A percentile compares a stretch with the other conserved stretches of the same genome.
Conservation (phyloP, 2,888 invertebrate genomes). For the Heliconius aoede region DNA sequence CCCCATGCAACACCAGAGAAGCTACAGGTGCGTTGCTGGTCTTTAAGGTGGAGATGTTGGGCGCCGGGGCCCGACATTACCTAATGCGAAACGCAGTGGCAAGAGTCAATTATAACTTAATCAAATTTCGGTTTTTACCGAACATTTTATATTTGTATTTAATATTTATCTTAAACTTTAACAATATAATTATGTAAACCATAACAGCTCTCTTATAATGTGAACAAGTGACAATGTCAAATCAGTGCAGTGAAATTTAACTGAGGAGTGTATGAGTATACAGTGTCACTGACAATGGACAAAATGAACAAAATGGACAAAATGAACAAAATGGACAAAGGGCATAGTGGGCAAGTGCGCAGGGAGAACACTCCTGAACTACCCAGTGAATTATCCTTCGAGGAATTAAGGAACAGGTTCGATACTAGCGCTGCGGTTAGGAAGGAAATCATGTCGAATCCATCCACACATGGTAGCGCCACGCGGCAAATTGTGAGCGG, state of each 20-base stretch:
- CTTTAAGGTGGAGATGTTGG: too few relatives aligned
- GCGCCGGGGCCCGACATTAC: too few relatives aligned
- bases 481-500: constrained; percentile 80
- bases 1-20: too few relatives aligned
- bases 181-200: constrained; percentile 10
- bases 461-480: constrained; percentile 79
- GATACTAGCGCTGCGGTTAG: constrained; percentile 74
- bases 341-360: constrained; percentile 69
- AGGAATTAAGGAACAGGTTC: constrained; percentile 76
- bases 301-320: constrained; percentile 51
- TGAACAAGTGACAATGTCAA: constrained; percentile 34
- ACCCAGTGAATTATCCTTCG: constrained; percentile 70
- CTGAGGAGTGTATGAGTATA: constrained; percentile 36
- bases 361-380: constrained; percentile 63
- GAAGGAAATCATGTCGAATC: constrained; percentile 74
- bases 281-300: background rate
- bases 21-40: too few relatives aligned
- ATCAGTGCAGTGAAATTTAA: constrained; percentile 34
- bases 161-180: background rate
- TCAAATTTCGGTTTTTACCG: background rate
- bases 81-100: too few relatives aligned
- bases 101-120: too few relatives aligned
- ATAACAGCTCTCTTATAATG: constrained; percentile 16
- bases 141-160: background rate
- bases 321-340: constrained; percentile 53